phyloP scores from a whole-genome alignment of 2,797 vertebrate species.

The Anniella stebbinsi region DNA sequence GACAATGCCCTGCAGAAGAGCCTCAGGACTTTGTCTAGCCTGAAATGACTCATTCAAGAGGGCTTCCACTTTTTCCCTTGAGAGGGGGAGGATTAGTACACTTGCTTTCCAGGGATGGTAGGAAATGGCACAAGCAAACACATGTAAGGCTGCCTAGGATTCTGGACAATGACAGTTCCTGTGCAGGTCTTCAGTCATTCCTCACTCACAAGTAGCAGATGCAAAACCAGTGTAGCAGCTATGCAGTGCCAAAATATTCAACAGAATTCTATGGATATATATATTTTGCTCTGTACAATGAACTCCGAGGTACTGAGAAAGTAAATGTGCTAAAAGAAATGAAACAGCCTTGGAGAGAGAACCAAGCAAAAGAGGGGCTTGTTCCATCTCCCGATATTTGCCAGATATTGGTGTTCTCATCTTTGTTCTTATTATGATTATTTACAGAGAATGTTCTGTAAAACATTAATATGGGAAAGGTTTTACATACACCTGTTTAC shows the following conservation, averaged over 20 bases:
- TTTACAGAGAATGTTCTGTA: not conserved
- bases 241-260: not conserved
- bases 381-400: not conserved
- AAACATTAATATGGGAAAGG: not conserved
- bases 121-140: conserved; percentile 14
- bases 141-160: conserved; percentile 42
- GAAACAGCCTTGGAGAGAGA: conserved; percentile 1
- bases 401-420: not conserved
- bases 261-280: not conserved
- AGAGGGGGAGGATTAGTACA: conserved; percentile 6
- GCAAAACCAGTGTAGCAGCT: conserved; percentile 30
- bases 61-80: conserved; percentile 7
- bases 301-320: not conserved
- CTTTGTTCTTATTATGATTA: not conserved
- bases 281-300: not conserved
- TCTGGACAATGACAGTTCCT: conserved; percentile 6
- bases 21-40: conserved; percentile 42
- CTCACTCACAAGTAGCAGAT: conserved; percentile 20
- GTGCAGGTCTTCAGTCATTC: conserved; percentile 12
- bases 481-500: not conserved
- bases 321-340: not conserved
- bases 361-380: not conserved
- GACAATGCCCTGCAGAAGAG: conserved; percentile 18
- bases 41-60: not conserved
- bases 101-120: conserved; percentile 62